Base-by-base conservation (phyloP, 1,140 invertebrate genomes). In the Leptoteleia sp. region DNA sequence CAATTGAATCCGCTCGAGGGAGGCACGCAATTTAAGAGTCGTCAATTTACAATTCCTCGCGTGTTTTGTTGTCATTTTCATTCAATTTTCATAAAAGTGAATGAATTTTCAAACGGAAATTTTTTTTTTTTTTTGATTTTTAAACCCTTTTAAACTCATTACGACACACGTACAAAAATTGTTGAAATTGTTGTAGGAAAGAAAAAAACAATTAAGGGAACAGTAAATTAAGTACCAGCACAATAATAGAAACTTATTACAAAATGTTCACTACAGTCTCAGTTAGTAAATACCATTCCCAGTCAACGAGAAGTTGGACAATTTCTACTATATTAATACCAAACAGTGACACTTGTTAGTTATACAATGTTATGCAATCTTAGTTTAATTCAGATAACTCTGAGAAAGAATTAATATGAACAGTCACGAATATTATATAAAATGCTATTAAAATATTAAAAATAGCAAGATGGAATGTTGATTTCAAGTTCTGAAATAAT, bases 301-400 rank as follows among this genome's bases (percentile, higher is more conserved):
- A 37, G 13, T 31, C 31, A 68, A 38, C 43, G 11, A 67, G 13
- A 42, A 37, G 9, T 48, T 59, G 47, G 13, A 48, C 38, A 67
- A 55, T 33, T 31, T 25, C 25, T 55, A 68, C 52, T n/a, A n/a
- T 12, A 11, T 54, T 27, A 42, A 45, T 27, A 42, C 19, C 19
- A 52, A 54, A 62, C 29, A 19, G 31, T 27, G 12, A 25, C 38
- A 43, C 11, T 67, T 45, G 67, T 61, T 71, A 71, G 29, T 25
- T 25, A 3, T 25, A 45, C n/a, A n/a, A n/a, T n/a, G n/a, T n/a
- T n/a, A n/a, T n/a, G n/a, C n/a, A n/a, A n/a, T n/a, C n/a, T n/a
- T n/a, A n/a, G n/a, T n/a, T n/a, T n/a, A n/a, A n/a, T n/a, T n/a
- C n/a, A n/a, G n/a, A n/a, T n/a, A n/a, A n/a, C n/a, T n/a, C n/a